phyloP scores from a whole-genome alignment of 2,888 invertebrate genomes.

The Pandemis corylana region DNA sequence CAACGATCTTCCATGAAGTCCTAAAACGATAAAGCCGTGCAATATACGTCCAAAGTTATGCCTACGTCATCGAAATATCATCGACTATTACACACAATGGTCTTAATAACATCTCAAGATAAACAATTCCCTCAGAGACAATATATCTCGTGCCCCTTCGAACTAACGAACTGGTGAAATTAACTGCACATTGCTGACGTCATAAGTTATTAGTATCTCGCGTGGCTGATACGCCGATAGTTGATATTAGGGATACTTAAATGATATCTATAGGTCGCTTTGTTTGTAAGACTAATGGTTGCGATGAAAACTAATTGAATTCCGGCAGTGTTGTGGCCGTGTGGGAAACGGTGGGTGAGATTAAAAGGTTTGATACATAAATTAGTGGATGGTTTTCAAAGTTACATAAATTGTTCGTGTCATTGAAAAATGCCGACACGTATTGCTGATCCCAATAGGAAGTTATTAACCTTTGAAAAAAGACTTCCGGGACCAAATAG shows the following conservation, averaged over 20 bases:
- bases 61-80: slow-evolving; percentile 47
- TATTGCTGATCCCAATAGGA: too few relatives aligned
- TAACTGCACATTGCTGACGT: slow-evolving; percentile 60
- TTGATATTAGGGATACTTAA: slow-evolving; percentile 49
- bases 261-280: slow-evolving; percentile 48
- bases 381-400: too few relatives aligned
- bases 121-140: slow-evolving; percentile 72
- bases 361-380: too few relatives aligned
- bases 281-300: slow-evolving; percentile 20
- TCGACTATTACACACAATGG: slow-evolving; percentile 56
- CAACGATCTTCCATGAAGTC: neutral
- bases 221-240: slow-evolving; percentile 64
- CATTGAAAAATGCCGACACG: too few relatives aligned
- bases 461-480: too few relatives aligned
- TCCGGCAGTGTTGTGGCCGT: neutral
- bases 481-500: too few relatives aligned
- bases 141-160: slow-evolving; percentile 64
- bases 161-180: slow-evolving; percentile 44
- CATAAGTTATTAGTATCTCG: slow-evolving; percentile 64
- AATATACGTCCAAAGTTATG: slow-evolving; percentile 23
- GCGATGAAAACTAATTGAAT: slow-evolving; percentile 28
- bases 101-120: slow-evolving; percentile 67
- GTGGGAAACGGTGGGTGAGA: neutral
- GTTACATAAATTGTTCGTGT: too few relatives aligned
- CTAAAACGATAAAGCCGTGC: slow-evolving; percentile 22